Conservation (phyloP, 1,140 invertebrate species). For the Argopecten irradians region DNA sequence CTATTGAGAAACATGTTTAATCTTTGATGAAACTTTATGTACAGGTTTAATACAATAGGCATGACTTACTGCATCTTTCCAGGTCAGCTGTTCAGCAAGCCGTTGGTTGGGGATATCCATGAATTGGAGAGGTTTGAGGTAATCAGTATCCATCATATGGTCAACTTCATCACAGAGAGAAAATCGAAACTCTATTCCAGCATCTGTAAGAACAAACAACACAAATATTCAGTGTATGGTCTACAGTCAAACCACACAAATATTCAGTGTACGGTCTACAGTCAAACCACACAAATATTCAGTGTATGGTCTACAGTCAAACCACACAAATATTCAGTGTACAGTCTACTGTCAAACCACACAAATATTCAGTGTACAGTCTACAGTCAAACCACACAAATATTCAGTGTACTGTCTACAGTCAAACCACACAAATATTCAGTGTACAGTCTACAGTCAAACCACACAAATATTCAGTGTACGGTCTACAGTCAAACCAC, state of each 20-base stretch:
- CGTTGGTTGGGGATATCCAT: conserved; percentile 85
- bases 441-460: too few species aligned
- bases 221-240: not conserved
- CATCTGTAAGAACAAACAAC: conserved; percentile 53
- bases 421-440: too few species aligned
- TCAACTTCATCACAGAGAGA: conserved; percentile 74
- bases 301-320: not conserved
- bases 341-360: too few species aligned
- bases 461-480: too few species aligned
- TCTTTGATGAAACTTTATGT: conserved; percentile 22
- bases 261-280: not conserved
- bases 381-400: not conserved
- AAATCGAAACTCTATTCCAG: conserved; percentile 70
- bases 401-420: too few species aligned
- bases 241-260: too few species aligned
- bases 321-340: not conserved
- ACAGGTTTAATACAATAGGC: not conserved
- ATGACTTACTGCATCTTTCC: conserved; percentile 91
- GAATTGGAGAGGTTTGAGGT: conserved; percentile 66
- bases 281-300: not conserved
- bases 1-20: too few species aligned
- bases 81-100: conserved; percentile 97
- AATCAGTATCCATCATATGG: conserved; percentile 67
- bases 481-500: too few species aligned
- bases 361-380: not conserved